Evolutionary conservation across 2,888 invertebrate species (phyloP).

Genomic region (Hirtodrosophila histrioides): DNA sequence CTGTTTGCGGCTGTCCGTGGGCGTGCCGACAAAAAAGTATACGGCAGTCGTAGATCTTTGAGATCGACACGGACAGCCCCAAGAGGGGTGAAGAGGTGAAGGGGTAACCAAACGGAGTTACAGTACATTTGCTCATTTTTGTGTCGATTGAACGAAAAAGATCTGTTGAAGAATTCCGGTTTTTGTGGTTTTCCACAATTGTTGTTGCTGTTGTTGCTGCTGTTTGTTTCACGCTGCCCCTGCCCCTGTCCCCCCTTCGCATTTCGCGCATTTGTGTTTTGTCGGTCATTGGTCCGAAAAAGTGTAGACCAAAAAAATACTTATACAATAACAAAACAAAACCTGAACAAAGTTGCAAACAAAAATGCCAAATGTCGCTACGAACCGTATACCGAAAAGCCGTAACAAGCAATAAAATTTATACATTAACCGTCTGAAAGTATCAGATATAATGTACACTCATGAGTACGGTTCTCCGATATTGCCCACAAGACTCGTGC

Average conservation of each 20-base stretch:
- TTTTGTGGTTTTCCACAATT: constrained; percentile 63
- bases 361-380: constrained; percentile 68
- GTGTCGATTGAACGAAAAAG: constrained; percentile 68
- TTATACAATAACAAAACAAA: constrained; percentile 48
- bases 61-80: not conserved
- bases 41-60: constrained; percentile 20
- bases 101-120: constrained; percentile 36
- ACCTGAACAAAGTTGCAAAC: constrained; percentile 23
- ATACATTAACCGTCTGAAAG: constrained; percentile 5
- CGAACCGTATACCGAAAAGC: constrained; percentile 9
- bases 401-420: constrained; percentile 17
- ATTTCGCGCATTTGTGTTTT: constrained; percentile 62
- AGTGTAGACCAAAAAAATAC: constrained; percentile 46
- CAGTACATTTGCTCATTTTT: constrained; percentile 46
- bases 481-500: constrained; percentile 47
- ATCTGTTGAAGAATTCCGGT: constrained; percentile 79
- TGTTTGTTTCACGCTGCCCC: constrained; percentile 34
- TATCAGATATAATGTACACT: constrained; percentile 21
- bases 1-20: constrained; percentile 36
- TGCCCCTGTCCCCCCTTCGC: constrained; percentile 31
- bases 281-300: constrained; percentile 80
- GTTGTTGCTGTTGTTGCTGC: constrained; percentile 52
- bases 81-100: not conserved
- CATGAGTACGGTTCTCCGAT: constrained; percentile 9
- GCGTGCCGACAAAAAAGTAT: constrained; percentile 34